Base-by-base conservation (phyloP, 2,888 invertebrate species). In the Dryococelus australis region DNA sequence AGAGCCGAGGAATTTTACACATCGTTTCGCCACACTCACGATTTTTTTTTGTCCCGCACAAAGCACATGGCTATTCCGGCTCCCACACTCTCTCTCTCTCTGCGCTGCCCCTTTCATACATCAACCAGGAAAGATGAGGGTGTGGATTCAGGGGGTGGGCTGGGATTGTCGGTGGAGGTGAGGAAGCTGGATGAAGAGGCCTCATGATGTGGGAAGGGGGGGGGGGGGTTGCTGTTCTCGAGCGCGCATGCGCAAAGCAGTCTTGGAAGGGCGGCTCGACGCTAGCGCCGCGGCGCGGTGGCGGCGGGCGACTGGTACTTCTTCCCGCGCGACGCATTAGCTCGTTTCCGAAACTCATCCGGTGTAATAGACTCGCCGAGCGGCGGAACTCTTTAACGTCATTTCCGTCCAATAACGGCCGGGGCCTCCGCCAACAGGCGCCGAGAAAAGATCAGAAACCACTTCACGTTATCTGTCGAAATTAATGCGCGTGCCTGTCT, bases 321-420 rank as follows among this genome's bases (percentile, higher is more conserved):
- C 65, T 20, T 65, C 16, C 10, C 20, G 8, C 24, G 13, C n/a
- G 65, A 0, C 65, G 8, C 65, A 65, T 65, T n/a, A 65, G 65
- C 65, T 65, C 65, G 65, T 65, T 65, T n/a, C 65, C 24, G 65
- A n/a, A 65, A 65, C 65, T n/a, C 65, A 65, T n/a, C 65, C n/a
- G 65, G 65, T 24, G 13, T n/a, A n/a, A n/a, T n/a, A 0, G 6
- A 8, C 65, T 8, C 65, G 6, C n/a, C n/a, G 10, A 3, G 47
- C 47, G 1, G 47, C 16, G 35, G 35, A 8, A 3, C 47, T 47
- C 47, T 47, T 16, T 47, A 35, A 16, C 47, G 47, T 6, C 47
- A n/a, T 65, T 65, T 65, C 65, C 65, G 24, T n/a, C 65, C 20
- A 65, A 12, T 65, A 65, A 3, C 65, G 65, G 65, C 65, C 65